Conservation (phyloP, 2,113 vertebrate genomes). For the Catagonus wagneri region DNA sequence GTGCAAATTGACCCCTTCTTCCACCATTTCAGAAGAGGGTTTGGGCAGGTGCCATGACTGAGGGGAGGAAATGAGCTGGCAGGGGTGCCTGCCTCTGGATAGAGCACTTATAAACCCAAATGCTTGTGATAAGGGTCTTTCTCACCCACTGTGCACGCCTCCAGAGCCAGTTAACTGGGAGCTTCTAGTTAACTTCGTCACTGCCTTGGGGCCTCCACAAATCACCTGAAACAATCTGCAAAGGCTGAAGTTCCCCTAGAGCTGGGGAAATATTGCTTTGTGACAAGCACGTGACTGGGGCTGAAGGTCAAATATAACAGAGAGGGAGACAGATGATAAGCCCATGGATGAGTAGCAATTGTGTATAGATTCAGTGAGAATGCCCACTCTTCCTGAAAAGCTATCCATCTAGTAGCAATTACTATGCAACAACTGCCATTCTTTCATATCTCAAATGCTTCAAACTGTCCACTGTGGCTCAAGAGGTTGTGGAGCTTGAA, state of each 20-base stretch:
- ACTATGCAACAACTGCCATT: background rate
- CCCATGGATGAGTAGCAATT: background rate
- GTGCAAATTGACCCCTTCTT: background rate
- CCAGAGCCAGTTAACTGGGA: background rate
- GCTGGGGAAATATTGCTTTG: background rate
- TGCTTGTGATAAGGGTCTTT: background rate
- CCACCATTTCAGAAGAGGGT: background rate
- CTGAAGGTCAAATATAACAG: background rate
- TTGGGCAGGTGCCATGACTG: background rate
- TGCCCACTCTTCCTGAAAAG: background rate
- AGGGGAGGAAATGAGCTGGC: background rate
- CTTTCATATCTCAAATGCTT: background rate
- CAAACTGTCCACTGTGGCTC: background rate
- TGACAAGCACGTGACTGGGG: background rate
- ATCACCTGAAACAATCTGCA: conserved; percentile 28
- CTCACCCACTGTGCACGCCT: background rate
- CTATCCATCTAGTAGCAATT: background rate
- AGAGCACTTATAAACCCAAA: background rate
- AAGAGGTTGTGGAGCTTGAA: background rate
- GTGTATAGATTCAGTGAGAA: background rate
- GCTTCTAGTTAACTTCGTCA: conserved; percentile 32
- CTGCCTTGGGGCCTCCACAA: background rate
- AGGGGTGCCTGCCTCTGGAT: background rate
- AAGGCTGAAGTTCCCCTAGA: background rate
- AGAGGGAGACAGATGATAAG: background rate